Percentiles rank a stretch among this genome's conserved stretches.
Evolutionary conservation across 2,113 vertebrate genomes (phyloP).

Genomic region (Cololabis saira): DNA sequence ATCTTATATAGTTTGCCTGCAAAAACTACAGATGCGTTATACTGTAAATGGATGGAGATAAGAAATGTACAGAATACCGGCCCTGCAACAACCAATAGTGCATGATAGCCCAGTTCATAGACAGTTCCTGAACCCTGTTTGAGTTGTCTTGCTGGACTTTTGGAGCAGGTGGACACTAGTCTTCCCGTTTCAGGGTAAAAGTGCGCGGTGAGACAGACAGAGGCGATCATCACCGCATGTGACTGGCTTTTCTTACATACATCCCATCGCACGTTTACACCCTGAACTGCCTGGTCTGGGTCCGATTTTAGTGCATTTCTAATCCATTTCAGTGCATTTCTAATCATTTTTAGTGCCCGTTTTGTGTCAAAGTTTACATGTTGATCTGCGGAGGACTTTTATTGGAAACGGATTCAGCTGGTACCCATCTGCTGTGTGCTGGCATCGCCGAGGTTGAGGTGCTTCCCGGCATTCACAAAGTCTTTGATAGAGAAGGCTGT

Average conservation of each 20-base stretch:
- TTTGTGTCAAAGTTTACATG: no score
- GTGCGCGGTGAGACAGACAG: neutral
- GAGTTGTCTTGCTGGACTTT: no score
- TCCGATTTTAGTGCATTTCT: slow-evolving; percentile 24
- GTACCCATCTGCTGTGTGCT: neutral
- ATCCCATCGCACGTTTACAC: slow-evolving; percentile 1
- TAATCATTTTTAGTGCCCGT: no score
- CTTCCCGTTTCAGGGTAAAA: neutral
- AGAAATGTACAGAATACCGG: no score
- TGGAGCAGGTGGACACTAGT: no score
- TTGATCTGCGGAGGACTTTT: neutral
- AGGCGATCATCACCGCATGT: slow-evolving; percentile 16
- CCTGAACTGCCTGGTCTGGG: neutral
- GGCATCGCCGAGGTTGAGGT: slow-evolving; percentile 15
- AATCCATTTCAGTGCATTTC: no score
- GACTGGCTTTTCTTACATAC: slow-evolving; percentile 8
- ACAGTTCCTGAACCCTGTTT: no score
- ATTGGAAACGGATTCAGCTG: neutral
- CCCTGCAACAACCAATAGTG: no score
- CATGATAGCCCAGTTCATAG: no score
- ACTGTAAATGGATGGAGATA: no score
- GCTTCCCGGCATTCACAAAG: slow-evolving; percentile 43
- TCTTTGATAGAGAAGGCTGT: slow-evolving; percentile 66
- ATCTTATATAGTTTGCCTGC: no score
- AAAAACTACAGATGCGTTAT: no score